Percentiles rank a stretch among this genome's conserved stretches.
Evolutionary conservation across 2,888 invertebrate species (phyloP).

Genomic region (Ctenicera cuprea): DNA sequence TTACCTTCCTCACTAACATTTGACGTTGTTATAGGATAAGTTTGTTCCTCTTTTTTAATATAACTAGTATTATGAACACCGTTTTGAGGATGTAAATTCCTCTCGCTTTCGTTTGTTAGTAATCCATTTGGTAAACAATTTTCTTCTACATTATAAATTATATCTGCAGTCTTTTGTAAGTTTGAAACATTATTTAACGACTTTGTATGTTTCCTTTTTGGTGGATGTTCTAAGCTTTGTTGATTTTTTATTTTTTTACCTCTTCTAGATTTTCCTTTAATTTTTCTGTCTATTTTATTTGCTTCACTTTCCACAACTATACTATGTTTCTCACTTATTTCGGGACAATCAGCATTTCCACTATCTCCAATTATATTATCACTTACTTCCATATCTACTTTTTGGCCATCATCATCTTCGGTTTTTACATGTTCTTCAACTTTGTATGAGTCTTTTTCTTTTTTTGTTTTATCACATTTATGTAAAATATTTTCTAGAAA

Average conservation of each 20-base stretch:
- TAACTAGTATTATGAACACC: constrained; percentile 61
- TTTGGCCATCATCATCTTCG: constrained; percentile 44
- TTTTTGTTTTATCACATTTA: constrained; percentile 10
- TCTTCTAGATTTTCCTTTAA: constrained; percentile 15
- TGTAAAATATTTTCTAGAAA: constrained; percentile 51
- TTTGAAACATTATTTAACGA: constrained; percentile 26
- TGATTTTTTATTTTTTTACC: constrained; percentile 20
- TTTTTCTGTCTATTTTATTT: constrained; percentile 13
- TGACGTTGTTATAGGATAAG: constrained; percentile 27
- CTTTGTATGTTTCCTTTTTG: constrained; percentile 7
- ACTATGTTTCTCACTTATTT: constrained; percentile 23
- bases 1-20: constrained; percentile 45
- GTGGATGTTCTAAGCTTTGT: background rate
- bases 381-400: constrained; percentile 12
- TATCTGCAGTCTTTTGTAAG: constrained; percentile 38
- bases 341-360: background rate
- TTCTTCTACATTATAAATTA: constrained; percentile 33
- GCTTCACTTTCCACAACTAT: background rate
- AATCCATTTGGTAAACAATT: constrained; percentile 39
- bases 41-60: constrained; percentile 61
- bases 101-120: constrained; percentile 36
- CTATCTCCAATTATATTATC: constrained; percentile 19
- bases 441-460: constrained; percentile 26
- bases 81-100: constrained; percentile 41
- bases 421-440: constrained; percentile 62